phyloP scores from a whole-genome alignment of 30 jellyfish, hydroid and myxozoan genomes.

The Rhopilema esculentum region DNA sequence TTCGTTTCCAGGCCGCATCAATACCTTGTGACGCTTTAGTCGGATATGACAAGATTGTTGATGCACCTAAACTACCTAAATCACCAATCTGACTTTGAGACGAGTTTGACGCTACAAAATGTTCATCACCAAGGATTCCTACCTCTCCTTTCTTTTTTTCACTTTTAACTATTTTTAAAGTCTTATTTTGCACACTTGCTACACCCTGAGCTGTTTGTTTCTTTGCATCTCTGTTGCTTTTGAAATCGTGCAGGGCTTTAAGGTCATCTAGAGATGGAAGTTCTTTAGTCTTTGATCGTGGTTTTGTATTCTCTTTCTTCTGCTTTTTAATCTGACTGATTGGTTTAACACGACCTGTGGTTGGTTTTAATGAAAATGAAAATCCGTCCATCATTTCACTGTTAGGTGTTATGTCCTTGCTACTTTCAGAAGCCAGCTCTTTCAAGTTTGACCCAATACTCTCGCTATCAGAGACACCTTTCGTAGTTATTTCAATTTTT shows the following conservation, averaged over 20 bases:
- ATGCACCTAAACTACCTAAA: conserved; percentile 54
- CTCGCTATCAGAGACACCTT: not conserved
- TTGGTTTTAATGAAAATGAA: not conserved
- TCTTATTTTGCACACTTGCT: not conserved
- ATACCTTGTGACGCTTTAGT: not conserved
- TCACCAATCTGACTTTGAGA: conserved; percentile 19
- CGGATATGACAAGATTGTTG: not conserved
- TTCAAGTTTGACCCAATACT: conserved; percentile 18
- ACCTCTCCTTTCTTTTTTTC: conserved; percentile 32
- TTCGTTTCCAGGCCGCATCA: conserved; percentile 60
- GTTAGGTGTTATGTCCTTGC: not conserved
- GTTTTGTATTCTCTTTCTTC: not conserved
- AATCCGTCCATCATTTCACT: not conserved
- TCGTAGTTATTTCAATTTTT: not conserved
- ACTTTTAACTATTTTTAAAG: not conserved
- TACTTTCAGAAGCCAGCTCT: not conserved
- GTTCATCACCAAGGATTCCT: conserved; percentile 36
- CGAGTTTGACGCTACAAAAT: not conserved
- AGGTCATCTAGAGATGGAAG: conserved; percentile 44
- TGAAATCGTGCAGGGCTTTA: conserved; percentile 26
- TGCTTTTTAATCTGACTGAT: not conserved
- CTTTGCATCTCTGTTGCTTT: not conserved
- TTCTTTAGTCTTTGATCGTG: conserved; percentile 10
- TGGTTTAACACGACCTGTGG: not conserved
- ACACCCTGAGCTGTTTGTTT: not conserved